Evolutionary conservation across 2,797 vertebrate species (phyloP), one percentile per base, ranked within the genome.

Genomic region (Cirrhinus molitorella): DNA sequence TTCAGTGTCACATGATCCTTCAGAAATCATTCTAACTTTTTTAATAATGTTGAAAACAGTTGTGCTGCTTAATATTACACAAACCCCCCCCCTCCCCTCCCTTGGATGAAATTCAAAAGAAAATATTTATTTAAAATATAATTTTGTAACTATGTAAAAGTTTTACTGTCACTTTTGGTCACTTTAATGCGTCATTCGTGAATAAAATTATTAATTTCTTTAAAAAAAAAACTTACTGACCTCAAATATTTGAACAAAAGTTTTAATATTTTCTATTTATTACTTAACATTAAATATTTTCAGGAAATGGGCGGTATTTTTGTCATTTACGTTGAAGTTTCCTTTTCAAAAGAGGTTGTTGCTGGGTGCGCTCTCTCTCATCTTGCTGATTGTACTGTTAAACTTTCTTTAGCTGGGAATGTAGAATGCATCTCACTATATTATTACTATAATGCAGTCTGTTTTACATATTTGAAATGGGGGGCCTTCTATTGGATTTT

Each of bases 171-270:
- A 17, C 59, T 31, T 63, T 31, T 63, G 59, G 28, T 28, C 19
- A 34, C 34, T 73, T 73, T 53, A 53, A 73, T 53, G 19, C 3
- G 53, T 73, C 47, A 17, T 53, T 53, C 17, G 31, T 34, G 5
- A 73, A 53, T 51, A 72, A 70, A 65, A 68, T n/a, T 45, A 4
- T 68, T 43, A 43, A 23, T 45, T 70, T 68, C 6, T 45, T 67
- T 1, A 43, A 65, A 59, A 13, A 14, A 23, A 23, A 43, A 68
- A 2, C 40, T 25, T 25, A 25, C 40, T 70, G 47, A 73, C 49
- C 71, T 47, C 6, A 73, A 73, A 73, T 51, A n/a, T 53, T 45
- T 70, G 43, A 71, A 70, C 67, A 28, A 73, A 53, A 34, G 21
- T 21, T 31, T 53, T 51, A 21, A 31, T 72, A 71, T 28, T 12